A percentile compares a stretch with the other conserved stretches of the same genome.
phyloP scores from a whole-genome alignment of 2,888 invertebrate genomes.

The Allacma fusca region DNA sequence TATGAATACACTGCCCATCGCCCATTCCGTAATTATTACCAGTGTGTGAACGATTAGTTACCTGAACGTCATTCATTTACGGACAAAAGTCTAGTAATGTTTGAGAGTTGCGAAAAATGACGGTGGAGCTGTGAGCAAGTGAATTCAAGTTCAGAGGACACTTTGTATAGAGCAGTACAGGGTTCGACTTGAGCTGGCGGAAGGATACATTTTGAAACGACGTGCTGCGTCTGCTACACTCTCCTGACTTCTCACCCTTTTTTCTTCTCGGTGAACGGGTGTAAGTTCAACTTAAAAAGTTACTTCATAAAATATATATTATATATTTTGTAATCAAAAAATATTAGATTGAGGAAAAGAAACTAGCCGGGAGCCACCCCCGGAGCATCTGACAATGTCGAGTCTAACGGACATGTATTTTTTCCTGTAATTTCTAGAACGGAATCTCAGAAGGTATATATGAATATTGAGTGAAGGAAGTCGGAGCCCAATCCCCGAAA shows the following conservation, averaged over 20 bases:
- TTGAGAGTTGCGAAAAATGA: constrained; percentile 20
- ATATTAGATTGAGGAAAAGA: too few relatives aligned
- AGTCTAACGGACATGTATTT: too few relatives aligned
- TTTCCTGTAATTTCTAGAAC: too few relatives aligned
- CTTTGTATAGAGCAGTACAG: neutral
- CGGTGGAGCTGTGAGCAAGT: constrained; percentile 29
- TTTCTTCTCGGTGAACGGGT: too few relatives aligned
- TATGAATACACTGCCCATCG: constrained; percentile 28
- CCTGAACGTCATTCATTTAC: constrained; percentile 24
- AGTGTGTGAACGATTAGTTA: constrained; percentile 6
- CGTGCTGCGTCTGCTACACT: constrained; percentile 29
- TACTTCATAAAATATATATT: too few relatives aligned
- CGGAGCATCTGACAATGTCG: too few relatives aligned
- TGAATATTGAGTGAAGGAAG: too few relatives aligned
- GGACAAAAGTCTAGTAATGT: constrained; percentile 3
- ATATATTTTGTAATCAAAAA: too few relatives aligned
- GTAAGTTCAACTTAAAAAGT: too few relatives aligned
- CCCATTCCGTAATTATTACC: constrained; percentile 16
- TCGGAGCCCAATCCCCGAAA: too few relatives aligned
- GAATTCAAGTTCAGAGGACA: constrained; percentile 34
- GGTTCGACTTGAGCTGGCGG: constrained; percentile 30
- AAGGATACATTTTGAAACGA: constrained; percentile 30
- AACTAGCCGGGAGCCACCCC: too few relatives aligned
- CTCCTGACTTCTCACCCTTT: constrained; percentile 16
- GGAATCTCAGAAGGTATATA: too few relatives aligned